A percentile compares a stretch with the other conserved stretches of the same genome.
Evolutionary conservation across 2,888 invertebrate genomes (phyloP).

Genomic region (Drosophila subsilvestris): DNA sequence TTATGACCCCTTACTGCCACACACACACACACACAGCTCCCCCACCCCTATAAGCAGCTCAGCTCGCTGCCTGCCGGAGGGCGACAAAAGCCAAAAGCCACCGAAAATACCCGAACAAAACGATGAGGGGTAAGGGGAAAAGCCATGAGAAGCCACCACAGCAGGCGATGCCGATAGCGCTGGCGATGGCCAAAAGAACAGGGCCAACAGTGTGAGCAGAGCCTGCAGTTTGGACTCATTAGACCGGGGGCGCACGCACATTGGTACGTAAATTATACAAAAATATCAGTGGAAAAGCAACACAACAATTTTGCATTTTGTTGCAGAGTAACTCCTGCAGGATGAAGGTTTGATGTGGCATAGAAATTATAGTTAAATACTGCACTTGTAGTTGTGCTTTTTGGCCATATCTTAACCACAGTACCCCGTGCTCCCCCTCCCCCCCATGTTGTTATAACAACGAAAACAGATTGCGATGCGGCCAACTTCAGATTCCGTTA

Average conservation of each 20-base stretch:
- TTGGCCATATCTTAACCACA: background rate
- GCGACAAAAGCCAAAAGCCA: slow-evolving; percentile 16
- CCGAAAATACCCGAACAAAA: slow-evolving; percentile 35
- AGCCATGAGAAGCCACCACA: slow-evolving; percentile 31
- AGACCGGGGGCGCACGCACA: slow-evolving; percentile 11
- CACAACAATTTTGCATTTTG: no score
- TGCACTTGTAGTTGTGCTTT: no score
- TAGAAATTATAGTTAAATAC: no score
- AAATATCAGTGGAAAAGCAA: background rate
- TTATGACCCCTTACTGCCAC: slow-evolving; percentile 55
- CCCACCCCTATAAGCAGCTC: background rate
- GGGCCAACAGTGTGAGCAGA: slow-evolving; percentile 16
- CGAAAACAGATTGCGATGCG: slow-evolving; percentile 31
- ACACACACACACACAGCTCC: slow-evolving; percentile 7
- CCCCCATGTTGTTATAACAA: slow-evolving; percentile 15
- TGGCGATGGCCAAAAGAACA: background rate
- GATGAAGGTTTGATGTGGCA: background rate
- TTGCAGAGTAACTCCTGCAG: background rate
- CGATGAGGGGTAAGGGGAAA: slow-evolving; percentile 22
- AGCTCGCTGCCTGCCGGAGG: background rate
- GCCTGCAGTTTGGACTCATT: slow-evolving; percentile 43
- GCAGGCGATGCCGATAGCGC: slow-evolving; percentile 30
- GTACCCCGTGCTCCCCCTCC: no score
- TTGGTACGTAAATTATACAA: slow-evolving; percentile 4
- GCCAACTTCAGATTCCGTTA: slow-evolving; percentile 15